A percentile compares a stretch with the other conserved stretches of the same genome.
Conservation (phyloP, 1,140 invertebrate species). For the Calosoma granatense region DNA sequence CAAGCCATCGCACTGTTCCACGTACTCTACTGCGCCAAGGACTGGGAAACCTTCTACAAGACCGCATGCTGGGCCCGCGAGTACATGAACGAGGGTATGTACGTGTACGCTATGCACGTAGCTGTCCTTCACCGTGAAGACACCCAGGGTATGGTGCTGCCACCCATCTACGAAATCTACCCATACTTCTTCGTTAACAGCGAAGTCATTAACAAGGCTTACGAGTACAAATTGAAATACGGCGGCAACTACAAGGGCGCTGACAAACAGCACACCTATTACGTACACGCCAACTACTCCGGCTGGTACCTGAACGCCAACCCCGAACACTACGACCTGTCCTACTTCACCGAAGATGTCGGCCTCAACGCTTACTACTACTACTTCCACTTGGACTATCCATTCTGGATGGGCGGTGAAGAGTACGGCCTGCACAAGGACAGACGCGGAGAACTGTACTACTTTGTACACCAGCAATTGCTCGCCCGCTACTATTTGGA, state of each 20-base stretch:
- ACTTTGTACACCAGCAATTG: constrained; percentile 48
- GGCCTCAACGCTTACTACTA: constrained; percentile 59
- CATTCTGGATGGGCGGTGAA: too few relatives aligned
- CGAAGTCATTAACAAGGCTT: constrained; percentile 43
- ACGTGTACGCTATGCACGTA: constrained; percentile 44
- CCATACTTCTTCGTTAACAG: constrained; percentile 46
- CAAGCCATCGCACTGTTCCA: constrained; percentile 43
- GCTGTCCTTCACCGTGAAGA: too few relatives aligned
- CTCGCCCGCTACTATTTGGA: constrained; percentile 50
- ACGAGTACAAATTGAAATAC: constrained; percentile 49
- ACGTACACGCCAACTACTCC: constrained; percentile 42
- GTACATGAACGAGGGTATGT: constrained; percentile 49
- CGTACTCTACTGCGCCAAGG: constrained; percentile 49
- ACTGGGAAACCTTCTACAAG: too few relatives aligned
- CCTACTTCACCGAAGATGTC: constrained; percentile 64
- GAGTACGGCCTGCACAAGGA: constrained; percentile 40
- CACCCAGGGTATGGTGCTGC: constrained; percentile 44
- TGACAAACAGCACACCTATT: constrained; percentile 21
- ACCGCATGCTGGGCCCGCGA: constrained; percentile 33
- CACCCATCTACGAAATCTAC: constrained; percentile 49
- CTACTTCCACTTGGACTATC: constrained; percentile 54
- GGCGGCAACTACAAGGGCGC: constrained; percentile 34
- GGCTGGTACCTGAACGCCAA: constrained; percentile 39
- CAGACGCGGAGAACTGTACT: constrained; percentile 48
- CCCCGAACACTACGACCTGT: constrained; percentile 50